Evolutionary conservation across 2,113 vertebrate species (phyloP), one percentile per base, ranked within the genome.

Genomic region (Dasypus novemcinctus): DNA sequence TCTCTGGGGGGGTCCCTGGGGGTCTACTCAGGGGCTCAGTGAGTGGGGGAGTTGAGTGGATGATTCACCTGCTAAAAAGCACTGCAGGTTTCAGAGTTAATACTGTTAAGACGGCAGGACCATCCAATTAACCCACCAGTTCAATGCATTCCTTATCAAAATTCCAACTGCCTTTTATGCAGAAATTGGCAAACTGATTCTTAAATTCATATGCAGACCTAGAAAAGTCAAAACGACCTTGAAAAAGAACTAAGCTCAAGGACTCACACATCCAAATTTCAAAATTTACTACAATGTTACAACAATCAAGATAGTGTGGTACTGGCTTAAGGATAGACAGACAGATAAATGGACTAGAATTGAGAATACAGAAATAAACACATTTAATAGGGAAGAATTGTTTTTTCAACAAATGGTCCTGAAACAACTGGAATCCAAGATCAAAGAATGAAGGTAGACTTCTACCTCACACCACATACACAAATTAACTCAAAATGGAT

Each of bases 101-200:
- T 25, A 38, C 4, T 20, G 25, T 18, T 71, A 81, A 68, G 46
- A 68, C 13, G 31, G 36, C 27, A 52, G 84, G 59, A 83, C 54
- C 46, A 18, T 25, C 41, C 31, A 29, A 29, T 13, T 29, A 27
- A 49, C 14, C 52, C 36, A 46, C 13, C 11, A 23, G 54, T 7
- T 54, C 63, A 46, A 25, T 5, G 17, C 6, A 66, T 38, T 14
- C 2, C 46, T 36, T 66, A 64, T 20, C 83, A 92, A 68, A 89
- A 66, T 79, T 41, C 79, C 72, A 79, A 72, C 38, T 76, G 36
- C 38, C 20, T 91, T 76, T 89, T 87, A 25, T 18, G 46, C 21
- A 96, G 74, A 85, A 93, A 88, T 10, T 41, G 52, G 93, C 36
- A 92, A 88, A 57, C 63, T 87, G 17, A 94, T 63, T 54, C 72